Evolutionary conservation across 2,113 vertebrate genomes (phyloP).

Genomic region (Pluvianellus socialis): DNA sequence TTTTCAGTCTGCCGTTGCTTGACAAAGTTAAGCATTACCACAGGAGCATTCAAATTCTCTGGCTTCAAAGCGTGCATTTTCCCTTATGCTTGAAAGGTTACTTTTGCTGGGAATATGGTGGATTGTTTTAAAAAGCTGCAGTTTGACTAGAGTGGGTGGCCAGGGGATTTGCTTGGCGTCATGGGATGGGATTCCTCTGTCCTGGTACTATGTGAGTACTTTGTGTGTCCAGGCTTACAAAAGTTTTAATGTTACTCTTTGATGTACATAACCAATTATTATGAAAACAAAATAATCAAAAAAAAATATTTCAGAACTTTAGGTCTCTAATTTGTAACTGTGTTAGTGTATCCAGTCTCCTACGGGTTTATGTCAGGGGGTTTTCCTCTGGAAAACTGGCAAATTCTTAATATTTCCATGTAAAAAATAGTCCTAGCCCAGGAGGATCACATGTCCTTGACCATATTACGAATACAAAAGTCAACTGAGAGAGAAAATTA

Average conservation of each 20-base stretch:
- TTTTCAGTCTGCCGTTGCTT: not conserved
- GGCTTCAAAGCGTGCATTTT: not conserved
- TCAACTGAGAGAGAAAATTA: not conserved
- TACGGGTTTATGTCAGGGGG: fast-evolving
- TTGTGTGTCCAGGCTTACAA: not conserved
- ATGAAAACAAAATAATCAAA: not conserved
- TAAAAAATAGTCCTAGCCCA: not conserved
- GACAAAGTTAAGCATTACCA: not conserved
- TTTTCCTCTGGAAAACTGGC: not conserved
- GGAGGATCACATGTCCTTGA: not conserved
- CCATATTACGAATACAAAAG: not conserved
- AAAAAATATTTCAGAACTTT: not conserved
- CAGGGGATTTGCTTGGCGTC: not conserved
- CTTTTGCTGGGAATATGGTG: not conserved
- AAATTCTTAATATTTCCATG: not conserved
- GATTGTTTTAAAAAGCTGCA: not conserved
- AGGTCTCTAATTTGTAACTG: not conserved
- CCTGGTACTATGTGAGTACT: fast-evolving
- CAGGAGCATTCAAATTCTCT: not conserved
- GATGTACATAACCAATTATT: no score
- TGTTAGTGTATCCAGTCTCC: not conserved
- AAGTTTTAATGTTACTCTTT: not conserved
- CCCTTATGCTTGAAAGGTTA: not conserved
- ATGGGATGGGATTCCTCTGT: not conserved
- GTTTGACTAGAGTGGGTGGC: not conserved